A percentile compares a stretch with the other conserved stretches of the same genome.
These are phyloP conservation scores for Chroicocephalus ridibundus DNA, from an alignment of 2,113 vertebrate genomes.

Conservation along the genomic window DNA sequence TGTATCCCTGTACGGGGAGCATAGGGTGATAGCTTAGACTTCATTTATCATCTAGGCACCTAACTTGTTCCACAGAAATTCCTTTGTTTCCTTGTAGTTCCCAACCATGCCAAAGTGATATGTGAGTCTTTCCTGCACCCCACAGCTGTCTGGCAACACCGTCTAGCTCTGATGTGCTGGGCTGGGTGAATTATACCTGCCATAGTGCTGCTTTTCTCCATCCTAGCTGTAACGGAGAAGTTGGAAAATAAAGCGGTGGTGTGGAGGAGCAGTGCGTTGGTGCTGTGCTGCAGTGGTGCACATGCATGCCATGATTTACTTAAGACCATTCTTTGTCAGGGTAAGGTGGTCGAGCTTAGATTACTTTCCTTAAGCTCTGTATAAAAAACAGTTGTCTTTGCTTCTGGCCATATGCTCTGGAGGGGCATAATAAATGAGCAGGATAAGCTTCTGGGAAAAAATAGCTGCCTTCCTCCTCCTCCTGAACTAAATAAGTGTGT, in stretches of 20 bases:
- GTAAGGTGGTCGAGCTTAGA: neutral
- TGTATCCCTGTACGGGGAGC: neutral
- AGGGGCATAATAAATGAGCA: neutral
- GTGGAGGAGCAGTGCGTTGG: neutral
- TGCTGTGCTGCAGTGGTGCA: neutral
- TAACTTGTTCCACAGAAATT: neutral
- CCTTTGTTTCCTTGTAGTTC: neutral
- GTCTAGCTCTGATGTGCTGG: neutral
- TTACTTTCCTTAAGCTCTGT: neutral
- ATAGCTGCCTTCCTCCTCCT: neutral
- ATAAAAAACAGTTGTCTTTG: neutral
- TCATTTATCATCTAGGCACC: neutral
- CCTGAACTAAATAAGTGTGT: neutral
- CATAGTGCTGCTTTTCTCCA: neutral
- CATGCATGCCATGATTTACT: neutral
- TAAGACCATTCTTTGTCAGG: neutral
- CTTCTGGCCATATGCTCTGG: neutral
- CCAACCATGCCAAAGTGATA: neutral
- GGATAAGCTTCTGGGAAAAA: neutral
- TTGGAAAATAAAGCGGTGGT: accelerated
- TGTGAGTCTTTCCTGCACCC: neutral
- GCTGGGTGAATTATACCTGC: neutral
- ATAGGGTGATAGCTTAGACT: neutral
- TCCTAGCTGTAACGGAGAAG: neutral
- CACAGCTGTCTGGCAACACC: neutral